Evolutionary conservation across 2,888 invertebrate genomes (phyloP).

Genomic region (Argyresthia albistria): DNA sequence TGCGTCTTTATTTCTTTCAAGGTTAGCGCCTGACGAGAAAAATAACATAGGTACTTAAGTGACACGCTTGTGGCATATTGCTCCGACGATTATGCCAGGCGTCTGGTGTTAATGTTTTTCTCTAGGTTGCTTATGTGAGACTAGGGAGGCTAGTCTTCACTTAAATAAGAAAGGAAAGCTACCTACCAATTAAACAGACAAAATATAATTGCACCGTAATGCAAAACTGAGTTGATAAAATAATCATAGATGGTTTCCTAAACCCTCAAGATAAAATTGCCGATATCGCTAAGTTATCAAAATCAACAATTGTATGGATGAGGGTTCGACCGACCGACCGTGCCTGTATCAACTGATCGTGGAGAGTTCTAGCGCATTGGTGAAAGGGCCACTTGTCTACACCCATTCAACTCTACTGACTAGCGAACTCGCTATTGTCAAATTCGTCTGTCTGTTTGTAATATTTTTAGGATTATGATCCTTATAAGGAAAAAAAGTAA

Average conservation of each 20-base stretch:
- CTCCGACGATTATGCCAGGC: no score
- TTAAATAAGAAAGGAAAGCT: no score
- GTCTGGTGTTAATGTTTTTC: no score
- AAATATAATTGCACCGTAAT: no score
- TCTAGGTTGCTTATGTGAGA: no score
- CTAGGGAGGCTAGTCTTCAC: no score
- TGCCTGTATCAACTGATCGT: conserved; percentile 63
- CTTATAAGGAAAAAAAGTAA: no score
- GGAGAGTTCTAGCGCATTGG: conserved; percentile 37
- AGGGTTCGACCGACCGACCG: conserved; percentile 33
- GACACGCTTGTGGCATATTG: not conserved
- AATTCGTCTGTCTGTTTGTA: not conserved
- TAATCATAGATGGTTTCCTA: not conserved
- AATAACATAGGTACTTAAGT: not conserved
- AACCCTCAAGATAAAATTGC: not conserved
- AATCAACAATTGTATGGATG: not conserved
- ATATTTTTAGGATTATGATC: no score
- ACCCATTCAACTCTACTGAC: not conserved
- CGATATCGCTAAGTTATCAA: not conserved
- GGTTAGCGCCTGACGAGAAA: not conserved
- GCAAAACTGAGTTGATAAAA: no score
- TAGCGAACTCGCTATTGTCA: conserved; percentile 8
- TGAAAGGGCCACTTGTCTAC: not conserved
- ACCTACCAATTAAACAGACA: no score
- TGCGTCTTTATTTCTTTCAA: conserved; percentile 18